Evolutionary conservation across 2,797 vertebrate species (phyloP), one percentile per base, ranked within the genome.

Genomic region (Hoplostethus atlanticus): DNA sequence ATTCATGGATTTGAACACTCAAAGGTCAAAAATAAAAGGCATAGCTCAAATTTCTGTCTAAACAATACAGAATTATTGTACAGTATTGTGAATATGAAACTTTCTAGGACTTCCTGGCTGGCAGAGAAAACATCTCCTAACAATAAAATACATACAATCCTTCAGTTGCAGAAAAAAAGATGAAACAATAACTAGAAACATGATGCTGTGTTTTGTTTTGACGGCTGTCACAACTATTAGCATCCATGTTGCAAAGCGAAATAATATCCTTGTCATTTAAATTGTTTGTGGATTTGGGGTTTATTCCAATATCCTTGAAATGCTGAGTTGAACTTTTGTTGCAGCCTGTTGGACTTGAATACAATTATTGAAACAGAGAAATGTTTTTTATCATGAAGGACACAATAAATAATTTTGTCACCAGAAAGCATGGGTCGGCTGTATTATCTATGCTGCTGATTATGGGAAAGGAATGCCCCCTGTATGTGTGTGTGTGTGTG

Each of bases 391-490:
- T 50, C 50, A 25, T 38, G 36, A 65, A 46, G 55, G 67, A 76
- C 64, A 86, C 57, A 82, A 81, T 79, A 64, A 57, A 11, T 16
- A 38, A 36, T 10, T 7, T 12, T 0, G 21, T 10, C 25, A 30
- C 51, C 51, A 25, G 51, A 7, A 53, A 53, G 31, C 13, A 63
- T 42, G 55, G 65, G 59, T 82, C 70, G 65, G 79, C 76, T 40
- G 66, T 84, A 64, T 73, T 79, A 63, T 84, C 76, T 54, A 10
- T 25, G 16, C 52, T 75, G 65, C 62, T 65, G 75, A 80, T 84
- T 79, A 89, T 92, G 84, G 74, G 86, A 91, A 92, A 85, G 77
- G 59, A 68, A 78, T 79, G 70, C 71, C 71, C 77, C 34, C 56
- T n/a, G 73, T 21, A 21, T 21, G 21, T 21, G 21, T 21, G 21